phyloP scores from a whole-genome alignment of 2,888 invertebrate species.

The Melanargia galathea region DNA sequence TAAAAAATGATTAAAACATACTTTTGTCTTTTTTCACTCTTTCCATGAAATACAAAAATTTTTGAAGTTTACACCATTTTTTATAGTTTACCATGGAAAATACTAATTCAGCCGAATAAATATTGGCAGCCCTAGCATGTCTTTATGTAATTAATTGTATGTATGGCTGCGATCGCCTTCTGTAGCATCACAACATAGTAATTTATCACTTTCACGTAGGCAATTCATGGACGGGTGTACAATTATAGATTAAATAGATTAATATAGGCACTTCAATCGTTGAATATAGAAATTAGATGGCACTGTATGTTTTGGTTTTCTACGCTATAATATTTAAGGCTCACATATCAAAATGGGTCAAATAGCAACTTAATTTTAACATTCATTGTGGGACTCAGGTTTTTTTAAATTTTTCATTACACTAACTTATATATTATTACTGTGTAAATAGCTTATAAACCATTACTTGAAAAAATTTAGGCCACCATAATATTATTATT shows the following conservation, averaged over 20 bases:
- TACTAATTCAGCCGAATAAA: no score
- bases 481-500: conserved; percentile 1
- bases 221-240: conserved; percentile 13
- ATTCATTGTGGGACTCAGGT: neutral
- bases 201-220: neutral
- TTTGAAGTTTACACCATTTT: no score
- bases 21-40: no score
- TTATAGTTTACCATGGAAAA: no score
- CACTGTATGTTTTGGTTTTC: conserved; percentile 3
- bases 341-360: neutral
- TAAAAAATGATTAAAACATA: no score
- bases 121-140: no score
- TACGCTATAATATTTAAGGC: neutral
- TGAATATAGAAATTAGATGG: conserved; percentile 8
- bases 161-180: no score
- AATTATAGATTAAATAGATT: neutral
- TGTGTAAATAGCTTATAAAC: neutral
- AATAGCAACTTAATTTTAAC: neutral
- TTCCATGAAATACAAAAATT: no score
- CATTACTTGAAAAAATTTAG: neutral
- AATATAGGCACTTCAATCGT: conserved; percentile 10
- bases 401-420: neutral
- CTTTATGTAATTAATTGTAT: no score
- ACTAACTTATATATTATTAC: neutral
- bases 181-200: no score